Evolutionary conservation across 2,888 invertebrate genomes (phyloP), one percentile per base, ranked within the genome.

Genomic region (Lasiommata megera): DNA sequence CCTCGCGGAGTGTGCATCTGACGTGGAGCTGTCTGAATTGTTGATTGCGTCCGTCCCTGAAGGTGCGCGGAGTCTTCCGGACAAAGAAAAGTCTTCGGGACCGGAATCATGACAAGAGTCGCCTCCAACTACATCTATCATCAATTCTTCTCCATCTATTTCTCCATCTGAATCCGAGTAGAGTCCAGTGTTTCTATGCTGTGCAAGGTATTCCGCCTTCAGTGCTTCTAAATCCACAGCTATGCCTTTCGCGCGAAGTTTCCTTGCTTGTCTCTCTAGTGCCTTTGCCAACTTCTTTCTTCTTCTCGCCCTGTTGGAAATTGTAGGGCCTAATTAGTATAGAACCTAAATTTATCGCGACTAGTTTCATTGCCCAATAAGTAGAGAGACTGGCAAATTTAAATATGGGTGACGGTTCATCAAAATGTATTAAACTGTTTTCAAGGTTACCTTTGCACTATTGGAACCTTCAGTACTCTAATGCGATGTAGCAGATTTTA

Each of bases 241-340:
- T 73, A 97, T 96, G 68, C 97, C 97, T 83, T 97, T 97, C 50
- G 96, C 96, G 56, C 97, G 94, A 60, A 98, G 92, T 80, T 98
- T 98, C 69, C 97, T 93, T 70, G 98, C 98, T 85, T 97, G 97
- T 55, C 97, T 92, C 80, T 98, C 97, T 70, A 98, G 92, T 63
- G 97, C 96, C 87, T 98, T 98, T 76, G 96, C 94, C 77, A 97
- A 92, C 90, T 98, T 97, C 92, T 97, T 97, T 88, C 96, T 94
- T 83, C 96, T 94, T 82, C 96, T 94, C 76, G 97, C 96, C 79
- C 95, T 93, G 90, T 75, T 84, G 81, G 83, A 75, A 76, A 82
- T 82, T 80, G 73, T 77, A 88, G 88, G 88, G 88, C 87, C 79
- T 76, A 84, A 88, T 89, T 83, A 89, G 88, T 85, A 88, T 88